These are phyloP conservation scores for Planiliza haematocheilus DNA, from an alignment of 2,113 vertebrate species.

Conservation along the genomic window DNA sequence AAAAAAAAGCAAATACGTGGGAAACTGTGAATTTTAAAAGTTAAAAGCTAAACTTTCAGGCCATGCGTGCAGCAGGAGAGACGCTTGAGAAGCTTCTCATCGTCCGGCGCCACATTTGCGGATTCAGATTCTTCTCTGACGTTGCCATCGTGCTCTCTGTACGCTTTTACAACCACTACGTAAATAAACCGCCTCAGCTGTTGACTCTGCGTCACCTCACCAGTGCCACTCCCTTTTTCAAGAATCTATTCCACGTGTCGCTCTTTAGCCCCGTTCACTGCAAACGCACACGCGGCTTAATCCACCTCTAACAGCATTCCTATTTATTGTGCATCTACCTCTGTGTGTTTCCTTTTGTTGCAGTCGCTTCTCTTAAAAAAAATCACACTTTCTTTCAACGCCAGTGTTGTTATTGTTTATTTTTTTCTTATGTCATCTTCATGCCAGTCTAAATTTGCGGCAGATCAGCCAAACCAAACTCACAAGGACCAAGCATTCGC, in stretches of 20 bases:
- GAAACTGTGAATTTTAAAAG: too few relatives aligned
- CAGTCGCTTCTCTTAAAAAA: conserved; percentile 27
- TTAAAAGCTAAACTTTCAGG: too few relatives aligned
- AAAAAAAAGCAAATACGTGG: too few relatives aligned
- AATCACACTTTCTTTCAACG: conserved; percentile 28
- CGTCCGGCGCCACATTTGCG: neutral
- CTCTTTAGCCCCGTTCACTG: conserved; percentile 18
- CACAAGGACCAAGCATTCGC: conserved; percentile 54
- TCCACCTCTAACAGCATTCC: conserved; percentile 49
- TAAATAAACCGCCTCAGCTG: conserved; percentile 42
- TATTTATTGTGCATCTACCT: conserved; percentile 75
- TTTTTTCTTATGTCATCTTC: conserved; percentile 29
- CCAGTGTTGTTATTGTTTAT: conserved; percentile 18
- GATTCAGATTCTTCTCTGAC: conserved; percentile 8
- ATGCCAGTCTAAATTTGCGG: conserved; percentile 36
- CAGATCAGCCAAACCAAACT: conserved; percentile 24
- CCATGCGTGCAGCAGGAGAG: too few relatives aligned
- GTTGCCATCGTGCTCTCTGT: neutral
- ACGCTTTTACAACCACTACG: conserved; percentile 39
- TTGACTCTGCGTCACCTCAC: conserved; percentile 14
- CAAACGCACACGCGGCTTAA: conserved; percentile 25
- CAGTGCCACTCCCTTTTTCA: conserved; percentile 32
- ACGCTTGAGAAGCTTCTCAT: neutral
- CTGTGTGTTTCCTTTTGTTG: conserved; percentile 51
- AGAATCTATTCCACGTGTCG: neutral